A percentile compares a stretch with the other conserved stretches of the same genome.
These are phyloP conservation scores for Malacosoma neustria DNA, from an alignment of 2,888 invertebrate species.

Conservation along the genomic window DNA sequence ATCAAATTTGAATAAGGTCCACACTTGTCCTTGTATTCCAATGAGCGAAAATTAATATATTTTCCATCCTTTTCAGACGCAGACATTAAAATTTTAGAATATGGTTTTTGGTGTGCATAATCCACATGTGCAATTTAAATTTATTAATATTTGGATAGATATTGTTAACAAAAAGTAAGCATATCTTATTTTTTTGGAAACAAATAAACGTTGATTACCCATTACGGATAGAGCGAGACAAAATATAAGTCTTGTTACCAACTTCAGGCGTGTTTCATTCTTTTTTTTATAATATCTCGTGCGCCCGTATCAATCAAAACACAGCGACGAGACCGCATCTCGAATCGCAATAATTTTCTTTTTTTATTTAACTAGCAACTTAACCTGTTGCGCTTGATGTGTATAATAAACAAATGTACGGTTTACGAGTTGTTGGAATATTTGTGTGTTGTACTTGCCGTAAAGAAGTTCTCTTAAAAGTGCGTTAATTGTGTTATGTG, in stretches of 20 bases:
- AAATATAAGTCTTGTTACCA: slow-evolving; percentile 15
- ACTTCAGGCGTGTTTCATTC: slow-evolving; percentile 38
- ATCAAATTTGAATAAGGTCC: too few species aligned
- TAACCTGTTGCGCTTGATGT: slow-evolving; percentile 27
- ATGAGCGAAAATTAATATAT: too few species aligned
- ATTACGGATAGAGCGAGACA: slow-evolving; percentile 16
- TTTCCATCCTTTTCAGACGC: too few species aligned
- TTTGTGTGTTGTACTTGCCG: slow-evolving; percentile 4
- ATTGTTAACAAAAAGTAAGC: too few species aligned
- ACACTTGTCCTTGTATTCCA: too few species aligned
- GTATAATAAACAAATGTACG: slow-evolving; percentile 5
- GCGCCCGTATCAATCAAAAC: slow-evolving; percentile 29
- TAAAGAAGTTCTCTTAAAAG: slow-evolving; percentile 9
- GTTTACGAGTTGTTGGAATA: slow-evolving; percentile 9
- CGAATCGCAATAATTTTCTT: slow-evolving; percentile 33
- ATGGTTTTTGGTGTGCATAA: too few species aligned
- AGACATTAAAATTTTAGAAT: too few species aligned
- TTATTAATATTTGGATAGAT: too few species aligned
- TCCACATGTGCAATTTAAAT: too few species aligned
- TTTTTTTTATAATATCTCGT: slow-evolving; percentile 19
- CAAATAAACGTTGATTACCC: too few species aligned
- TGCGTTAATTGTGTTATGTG: slow-evolving; percentile 34
- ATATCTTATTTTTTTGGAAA: too few species aligned
- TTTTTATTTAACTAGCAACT: slow-evolving; percentile 16
- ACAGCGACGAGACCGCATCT: slow-evolving; percentile 18